Conservation (phyloP, 2,888 invertebrate genomes). For the Galerucella nymphaeae region DNA sequence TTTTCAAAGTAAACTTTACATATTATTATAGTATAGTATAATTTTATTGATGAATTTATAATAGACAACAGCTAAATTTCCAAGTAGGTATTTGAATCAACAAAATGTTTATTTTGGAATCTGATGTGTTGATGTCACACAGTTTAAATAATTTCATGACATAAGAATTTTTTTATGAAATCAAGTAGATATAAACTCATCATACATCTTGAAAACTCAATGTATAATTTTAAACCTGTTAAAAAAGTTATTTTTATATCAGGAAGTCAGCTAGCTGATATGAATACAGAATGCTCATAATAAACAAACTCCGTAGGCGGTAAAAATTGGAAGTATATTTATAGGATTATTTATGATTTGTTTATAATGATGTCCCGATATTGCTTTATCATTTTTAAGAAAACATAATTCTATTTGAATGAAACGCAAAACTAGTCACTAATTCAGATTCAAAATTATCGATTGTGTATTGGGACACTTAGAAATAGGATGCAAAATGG, state of each 20-base stretch:
- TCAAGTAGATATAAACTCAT: too few relatives aligned
- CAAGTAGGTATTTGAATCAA: background rate
- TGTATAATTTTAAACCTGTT: too few relatives aligned
- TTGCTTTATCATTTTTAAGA: background rate
- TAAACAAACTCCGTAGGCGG: constrained; percentile 27
- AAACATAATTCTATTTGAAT: background rate
- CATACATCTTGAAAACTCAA: too few relatives aligned
- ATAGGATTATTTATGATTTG: constrained; percentile 12
- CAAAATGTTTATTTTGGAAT: background rate
- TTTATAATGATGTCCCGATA: background rate
- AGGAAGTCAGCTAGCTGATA: constrained; percentile 4
- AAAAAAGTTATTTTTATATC: constrained; percentile 4
- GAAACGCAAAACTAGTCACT: background rate
- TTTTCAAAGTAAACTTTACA: too few relatives aligned
- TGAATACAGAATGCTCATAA: constrained; percentile 13
- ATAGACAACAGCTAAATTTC: too few relatives aligned
- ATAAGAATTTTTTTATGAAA: too few relatives aligned
- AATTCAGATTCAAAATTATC: constrained; percentile 35
- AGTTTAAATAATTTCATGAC: too few relatives aligned
- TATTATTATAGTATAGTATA: too few relatives aligned
- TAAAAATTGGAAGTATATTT: constrained; percentile 21
- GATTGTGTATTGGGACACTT: constrained; percentile 35
- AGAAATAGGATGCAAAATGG: constrained; percentile 49
- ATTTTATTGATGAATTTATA: too few relatives aligned
- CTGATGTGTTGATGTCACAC: background rate